A percentile compares a stretch with the other conserved stretches of the same genome.
Conservation (phyloP, 2,888 invertebrate species). For the Harpagoxenus sublaevis region DNA sequence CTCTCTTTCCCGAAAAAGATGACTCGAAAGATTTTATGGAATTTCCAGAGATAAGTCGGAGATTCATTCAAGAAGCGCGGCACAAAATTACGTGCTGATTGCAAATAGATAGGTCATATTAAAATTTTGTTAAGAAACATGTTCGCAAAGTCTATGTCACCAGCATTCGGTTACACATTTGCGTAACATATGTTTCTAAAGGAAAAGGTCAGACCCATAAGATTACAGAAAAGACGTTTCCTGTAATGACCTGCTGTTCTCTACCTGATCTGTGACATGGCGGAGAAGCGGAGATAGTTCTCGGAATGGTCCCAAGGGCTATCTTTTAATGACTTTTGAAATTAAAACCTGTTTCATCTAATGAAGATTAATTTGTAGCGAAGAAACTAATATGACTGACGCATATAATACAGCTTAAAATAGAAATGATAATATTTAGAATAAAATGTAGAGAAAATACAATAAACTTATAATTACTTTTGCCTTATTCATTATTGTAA, state of each 20-base stretch:
- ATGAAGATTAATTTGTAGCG: background rate
- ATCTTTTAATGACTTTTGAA: constrained; percentile 26
- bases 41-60: background rate
- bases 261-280: constrained; percentile 48
- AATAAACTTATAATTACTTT: background rate
- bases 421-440: background rate
- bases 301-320: constrained; percentile 41
- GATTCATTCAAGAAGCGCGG: background rate
- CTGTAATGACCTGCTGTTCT: constrained; percentile 9
- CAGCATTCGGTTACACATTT: constrained; percentile 10
- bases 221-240: constrained; percentile 49
- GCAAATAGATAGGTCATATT: background rate
- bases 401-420: background rate
- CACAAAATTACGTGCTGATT: background rate
- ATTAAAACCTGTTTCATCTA: background rate
- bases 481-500: background rate
- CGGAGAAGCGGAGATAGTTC: constrained; percentile 35
- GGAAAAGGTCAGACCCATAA: constrained; percentile 65
- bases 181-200: constrained; percentile 22
- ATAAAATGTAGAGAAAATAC: background rate
- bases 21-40: background rate
- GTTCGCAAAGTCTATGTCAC: background rate
- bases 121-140: constrained; percentile 23
- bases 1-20: background rate
- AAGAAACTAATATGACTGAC: background rate